Evolutionary conservation across 2,888 invertebrate species (phyloP), one percentile per base, ranked within the genome.

Genomic region (Andrena bucephala): DNA sequence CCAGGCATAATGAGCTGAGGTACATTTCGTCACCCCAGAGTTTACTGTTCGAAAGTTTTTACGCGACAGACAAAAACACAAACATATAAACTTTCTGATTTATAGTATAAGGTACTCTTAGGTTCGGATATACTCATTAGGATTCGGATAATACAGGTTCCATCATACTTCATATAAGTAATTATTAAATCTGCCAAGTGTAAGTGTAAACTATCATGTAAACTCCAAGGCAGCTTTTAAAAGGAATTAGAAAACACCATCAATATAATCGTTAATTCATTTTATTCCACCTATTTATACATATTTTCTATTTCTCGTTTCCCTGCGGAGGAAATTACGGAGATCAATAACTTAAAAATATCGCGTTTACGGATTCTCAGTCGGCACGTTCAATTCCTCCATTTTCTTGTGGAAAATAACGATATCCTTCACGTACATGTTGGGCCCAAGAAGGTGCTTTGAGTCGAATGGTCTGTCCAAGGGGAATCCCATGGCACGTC

Each of bases 401-500:
- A 85, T 84, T 36, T 90, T 88, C 74, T 92, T 93, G 89, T 94
- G 93, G 85, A 91, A 93, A 60, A 93, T 83, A 5, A 88, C 16
- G 16, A 93, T 90, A 62, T 93, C 92, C 69, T 89, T 90, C 78
- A 88, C 81, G 66, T 81, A 68, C 81, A 91, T 89, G 81, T 93
- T 93, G 7, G 91, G 86, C 7, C 83, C 71, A 33, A 72, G 77
- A 57, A 91, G 87, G 70, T 85, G 73, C 65, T 85, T 29, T 5
- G 76, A 74, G 76, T 94, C 85, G 59, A 95, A 90, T 0, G 95
- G 95, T 70, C 95, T 94, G 93, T 96, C 95, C 86, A 95, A 89
- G 7, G 96, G 96, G 94, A 94, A 96, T 67, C 95, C 95, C 76
- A 95, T 90, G 10, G 95, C 93, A 42, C 94, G 93, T 71, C 93